Base-by-base conservation (phyloP, 2,113 vertebrate genomes). In the Spizaetus ornatus region DNA sequence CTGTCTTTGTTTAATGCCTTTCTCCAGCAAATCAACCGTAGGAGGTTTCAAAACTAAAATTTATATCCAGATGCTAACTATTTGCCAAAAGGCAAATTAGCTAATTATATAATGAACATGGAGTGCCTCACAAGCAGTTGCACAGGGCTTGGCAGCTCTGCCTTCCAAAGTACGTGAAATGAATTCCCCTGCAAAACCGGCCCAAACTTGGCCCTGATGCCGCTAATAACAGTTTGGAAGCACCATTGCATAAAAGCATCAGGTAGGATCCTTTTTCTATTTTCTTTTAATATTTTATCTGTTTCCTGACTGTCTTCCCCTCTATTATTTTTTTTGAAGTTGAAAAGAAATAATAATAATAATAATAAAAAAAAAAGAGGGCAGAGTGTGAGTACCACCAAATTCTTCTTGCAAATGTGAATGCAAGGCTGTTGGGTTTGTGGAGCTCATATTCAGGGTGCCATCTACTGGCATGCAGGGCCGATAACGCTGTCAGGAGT, bases 371-470 rank as follows among this genome's bases (percentile, higher is more conserved):
- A 50, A 20, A 32, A 27, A 50, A 19, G 11, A 67, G 9, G 12
- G 13, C 25, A 52, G 36, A 19, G 18, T 5, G 9, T 25, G 56
- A 70, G 38, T 38, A 13, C n/a, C 69, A 58, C 34, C 31, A 82
- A 76, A 56, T 32, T 50, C 53, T 55, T 56, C 36, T 47, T 43
- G 63, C 76, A 71, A 73, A 56, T 16, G 47, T 3, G 11, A 53
- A 42, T 47, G n/a, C 21, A 3, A 12, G 1, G 2, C 36, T 0
- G 4, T 53, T 79, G 38, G 2, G 0, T 77, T 83, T 31, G 59
- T 81, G 43, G 94, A 94, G 95, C 94, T 95, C 88, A 97, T 95
- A 96, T 97, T 95, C 82, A 96, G 91, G 95, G 70, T 95, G 97
- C 94, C 94, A 97, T 95, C 95, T 97, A 93, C 96, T 95, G 96